A percentile compares a stretch with the other conserved stretches of the same genome.
Evolutionary conservation across 2,113 vertebrate genomes (phyloP).

Genomic region (Dolichotis patagonum): DNA sequence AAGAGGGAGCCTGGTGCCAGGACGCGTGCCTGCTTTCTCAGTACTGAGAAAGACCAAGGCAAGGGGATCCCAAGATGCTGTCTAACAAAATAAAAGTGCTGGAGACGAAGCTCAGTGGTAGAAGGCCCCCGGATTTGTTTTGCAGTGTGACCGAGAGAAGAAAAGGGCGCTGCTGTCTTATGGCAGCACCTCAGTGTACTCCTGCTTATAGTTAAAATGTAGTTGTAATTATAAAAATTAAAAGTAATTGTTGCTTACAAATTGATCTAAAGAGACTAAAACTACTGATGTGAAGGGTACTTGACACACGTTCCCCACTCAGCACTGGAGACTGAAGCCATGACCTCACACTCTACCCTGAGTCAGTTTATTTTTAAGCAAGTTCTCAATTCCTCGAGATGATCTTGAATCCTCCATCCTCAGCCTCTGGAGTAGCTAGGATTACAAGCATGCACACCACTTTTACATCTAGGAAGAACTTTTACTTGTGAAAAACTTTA

Average conservation of each 20-base stretch:
- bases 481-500: slow-evolving; percentile 5
- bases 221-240: background rate
- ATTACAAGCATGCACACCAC: background rate
- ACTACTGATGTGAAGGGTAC: background rate
- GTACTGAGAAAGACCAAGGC: background rate
- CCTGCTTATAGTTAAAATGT: background rate
- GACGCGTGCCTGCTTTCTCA: background rate
- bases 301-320: background rate
- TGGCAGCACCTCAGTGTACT: background rate
- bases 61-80: background rate
- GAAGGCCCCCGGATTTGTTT: background rate
- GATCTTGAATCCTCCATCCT: background rate
- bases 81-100: background rate
- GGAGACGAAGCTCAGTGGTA: background rate
- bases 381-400: background rate
- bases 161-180: background rate
- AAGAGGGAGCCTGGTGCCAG: background rate
- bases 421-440: background rate
- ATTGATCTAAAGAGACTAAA: background rate
- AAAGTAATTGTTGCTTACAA: slow-evolving; percentile 11
- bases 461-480: background rate
- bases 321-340: background rate
- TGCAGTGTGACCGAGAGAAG: background rate
- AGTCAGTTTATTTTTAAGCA: background rate
- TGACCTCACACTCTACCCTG: background rate